Conservation (phyloP, 2,888 invertebrate species). For the Doris montereyensis region DNA sequence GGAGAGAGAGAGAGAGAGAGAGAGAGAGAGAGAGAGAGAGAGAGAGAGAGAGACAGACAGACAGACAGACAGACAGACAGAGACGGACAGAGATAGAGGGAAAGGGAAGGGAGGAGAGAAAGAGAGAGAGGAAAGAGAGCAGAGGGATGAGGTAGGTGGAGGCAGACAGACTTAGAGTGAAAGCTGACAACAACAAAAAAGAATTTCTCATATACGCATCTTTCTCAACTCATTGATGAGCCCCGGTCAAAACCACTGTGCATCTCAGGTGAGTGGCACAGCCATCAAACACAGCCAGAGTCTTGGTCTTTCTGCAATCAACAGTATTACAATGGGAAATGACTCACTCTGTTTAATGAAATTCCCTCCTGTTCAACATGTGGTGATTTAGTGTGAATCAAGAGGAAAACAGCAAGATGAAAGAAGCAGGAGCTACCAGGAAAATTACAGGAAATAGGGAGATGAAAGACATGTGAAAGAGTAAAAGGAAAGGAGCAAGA, state of each 20-base stretch:
- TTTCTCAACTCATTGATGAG: conserved; percentile 82
- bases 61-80: not conserved
- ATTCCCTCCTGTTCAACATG: not conserved
- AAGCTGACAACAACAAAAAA: conserved; percentile 11
- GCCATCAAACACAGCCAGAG: conserved; percentile 94
- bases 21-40: conserved; percentile 11
- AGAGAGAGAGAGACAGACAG: not conserved
- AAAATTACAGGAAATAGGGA: no score
- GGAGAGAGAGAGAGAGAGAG: not conserved
- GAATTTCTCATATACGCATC: no score
- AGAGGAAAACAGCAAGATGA: no score
- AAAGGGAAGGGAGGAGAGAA: not conserved
- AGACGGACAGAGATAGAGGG: not conserved
- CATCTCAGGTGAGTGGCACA: conserved; percentile 89
- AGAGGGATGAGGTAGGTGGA: not conserved
- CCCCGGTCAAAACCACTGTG: conserved; percentile 89
- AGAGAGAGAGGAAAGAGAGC: conserved; percentile 9
- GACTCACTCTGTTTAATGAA: conserved; percentile 57
- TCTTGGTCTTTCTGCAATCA: conserved; percentile 82
- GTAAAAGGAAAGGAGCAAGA: no score
- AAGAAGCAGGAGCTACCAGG: no score
- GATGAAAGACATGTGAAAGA: no score
- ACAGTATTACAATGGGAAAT: no score
- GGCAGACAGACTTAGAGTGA: not conserved
- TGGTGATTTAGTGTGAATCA: not conserved